Base-by-base conservation (phyloP, 2,113 vertebrate species). In the Cyrtonyx montezumae region DNA sequence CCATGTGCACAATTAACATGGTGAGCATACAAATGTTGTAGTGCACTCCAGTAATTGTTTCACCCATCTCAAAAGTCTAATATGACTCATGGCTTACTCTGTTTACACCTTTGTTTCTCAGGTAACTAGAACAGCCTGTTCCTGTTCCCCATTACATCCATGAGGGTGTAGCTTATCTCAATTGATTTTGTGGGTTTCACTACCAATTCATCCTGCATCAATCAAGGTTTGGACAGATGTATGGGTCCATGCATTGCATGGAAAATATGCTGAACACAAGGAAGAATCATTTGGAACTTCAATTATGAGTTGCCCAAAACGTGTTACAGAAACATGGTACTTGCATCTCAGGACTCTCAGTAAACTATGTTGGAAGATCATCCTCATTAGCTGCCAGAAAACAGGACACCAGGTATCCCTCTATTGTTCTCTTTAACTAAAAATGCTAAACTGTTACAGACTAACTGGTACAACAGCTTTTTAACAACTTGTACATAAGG, bases 401-500 rank as follows among this genome's bases (percentile, higher is more conserved):
- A 42, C 32, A 59, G 32, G 25, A 37, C 68, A 83, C 10, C n/a
- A 37, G 7, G 37, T 40, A 26, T 40, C 88, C 53, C 22, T 28
- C 25, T 2, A 1, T 12, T 76, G 43, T 82, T 87, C 67, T 58
- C 17, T 56, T 1, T 4, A 91, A 40, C 42, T 45, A 82, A 87
- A 80, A 48, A 2, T 3, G 34, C 45, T 32, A 34, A 58, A 92
- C 9, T 48, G 43, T 63, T 80, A 82, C 30, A 82, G 30, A 43
- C 74, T 63, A 93, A 91, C 79, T 69, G 51, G 91, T 76, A 63
- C 75, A 93, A 73, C 75, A 79, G 49, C 49, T 94, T 97, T 87
- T 61, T 59, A 88, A 84, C 73, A 80, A 53, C 4, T 6, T 37
- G 14, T 55, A 55, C n/a, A n/a, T 6, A 42, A 79, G 4, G 21